Base-by-base conservation (phyloP, 2,888 invertebrate genomes). In the Panzeria rudis region DNA sequence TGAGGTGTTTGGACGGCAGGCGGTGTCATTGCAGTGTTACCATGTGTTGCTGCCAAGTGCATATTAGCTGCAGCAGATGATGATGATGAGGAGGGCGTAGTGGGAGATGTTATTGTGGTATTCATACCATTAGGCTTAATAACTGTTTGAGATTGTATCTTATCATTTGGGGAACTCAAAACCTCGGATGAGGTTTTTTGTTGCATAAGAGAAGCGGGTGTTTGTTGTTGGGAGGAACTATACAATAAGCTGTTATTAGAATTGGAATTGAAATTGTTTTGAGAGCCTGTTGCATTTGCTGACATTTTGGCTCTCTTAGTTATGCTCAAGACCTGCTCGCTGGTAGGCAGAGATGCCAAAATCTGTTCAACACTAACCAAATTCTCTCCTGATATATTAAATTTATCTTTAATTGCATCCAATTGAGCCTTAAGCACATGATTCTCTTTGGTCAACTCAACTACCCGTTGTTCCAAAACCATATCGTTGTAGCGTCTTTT, bases 401-500 rank as follows among this genome's bases (percentile, higher is more conserved):
- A 98, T 92, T 98, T 98, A 90, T 98, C 98, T 89, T 97, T 96
- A 87, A 99, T 97, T 23, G 98, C 97, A 88, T 96, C 96, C 79
- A 99, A 94, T 90, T 99, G 98, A 4, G 97, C 97, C 92, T 98
- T 97, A 2, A 99, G 94, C 62, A 98, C 96, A 91, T 98, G 97
- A 93, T 99, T 99, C 92, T 99, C 99, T 92, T 98, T 97, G 87
- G 97, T 98, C 76, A 99, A 94, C 92, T 98, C 98, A 77, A 98
- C 95, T 38, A 99, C 98, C 62, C 98, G 95, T 89, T 97, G 97
- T 90, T 99, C 99, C 84, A 99, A 94, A 1, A 98, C 97, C 97
- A 98, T 97, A 93, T 99, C 98, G 91, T 99, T 98, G 93, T 97
- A 96, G 62, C 98, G 95, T 54, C 98, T 95, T 92, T 99, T 99